phyloP scores from a whole-genome alignment of 2,797 vertebrate species.

The Psittacula echo region DNA sequence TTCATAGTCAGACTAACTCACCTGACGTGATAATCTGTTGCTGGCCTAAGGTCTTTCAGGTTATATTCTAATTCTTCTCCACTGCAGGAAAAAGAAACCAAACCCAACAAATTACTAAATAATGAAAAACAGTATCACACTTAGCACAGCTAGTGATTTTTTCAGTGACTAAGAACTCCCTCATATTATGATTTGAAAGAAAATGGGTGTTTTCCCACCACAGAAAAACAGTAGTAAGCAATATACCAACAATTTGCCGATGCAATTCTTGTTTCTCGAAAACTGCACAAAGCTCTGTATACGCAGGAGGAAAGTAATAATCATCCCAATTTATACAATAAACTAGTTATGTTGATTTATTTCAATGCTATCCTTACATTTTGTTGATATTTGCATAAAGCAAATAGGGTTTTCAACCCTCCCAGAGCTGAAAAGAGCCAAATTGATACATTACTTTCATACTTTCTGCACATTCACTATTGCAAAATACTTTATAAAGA shows the following conservation, averaged over 20 bases:
- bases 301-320: background rate
- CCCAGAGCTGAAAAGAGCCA: background rate
- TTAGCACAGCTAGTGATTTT: background rate
- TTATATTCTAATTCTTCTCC: conserved; percentile 95
- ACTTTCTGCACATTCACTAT: background rate
- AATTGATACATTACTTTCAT: background rate
- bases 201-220: background rate
- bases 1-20: conserved; percentile 71
- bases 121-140: background rate
- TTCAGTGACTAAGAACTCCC: background rate
- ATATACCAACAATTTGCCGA: background rate
- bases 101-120: background rate
- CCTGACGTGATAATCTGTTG: conserved; percentile 96
- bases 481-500: background rate
- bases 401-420: background rate
- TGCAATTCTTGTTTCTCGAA: background rate
- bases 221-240: background rate
- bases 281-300: background rate
- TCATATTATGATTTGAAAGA: background rate
- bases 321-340: background rate
- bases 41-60: conserved; percentile 95
- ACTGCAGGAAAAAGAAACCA: conserved; percentile 78
- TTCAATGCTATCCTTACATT: background rate
- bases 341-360: background rate
- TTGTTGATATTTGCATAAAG: background rate